phyloP scores from a whole-genome alignment of 2,797 vertebrate genomes.

The Manis pentadactyla region DNA sequence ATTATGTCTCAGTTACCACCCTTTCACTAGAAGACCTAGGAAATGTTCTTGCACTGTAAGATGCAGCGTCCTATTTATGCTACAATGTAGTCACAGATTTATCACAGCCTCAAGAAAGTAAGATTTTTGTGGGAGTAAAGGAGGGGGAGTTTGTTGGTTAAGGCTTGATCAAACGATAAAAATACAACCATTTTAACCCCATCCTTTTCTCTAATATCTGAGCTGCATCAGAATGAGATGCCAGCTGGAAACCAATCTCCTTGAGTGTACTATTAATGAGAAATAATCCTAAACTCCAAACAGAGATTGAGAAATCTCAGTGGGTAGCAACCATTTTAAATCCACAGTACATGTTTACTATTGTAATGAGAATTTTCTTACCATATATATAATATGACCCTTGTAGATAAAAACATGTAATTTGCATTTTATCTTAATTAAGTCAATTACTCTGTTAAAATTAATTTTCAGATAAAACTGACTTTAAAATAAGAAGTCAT shows the following conservation, averaged over 20 bases:
- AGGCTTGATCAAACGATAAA: conserved; percentile 20
- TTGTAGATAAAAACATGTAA: conserved; percentile 61
- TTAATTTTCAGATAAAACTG: conserved; percentile 71
- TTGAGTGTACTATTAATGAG: conserved; percentile 46
- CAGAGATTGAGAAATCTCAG: conserved; percentile 57
- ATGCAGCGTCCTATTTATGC: neutral
- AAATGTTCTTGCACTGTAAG: conserved; percentile 41
- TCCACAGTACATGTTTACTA: conserved; percentile 59
- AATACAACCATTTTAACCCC: conserved; percentile 44
- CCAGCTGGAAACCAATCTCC: conserved; percentile 47
- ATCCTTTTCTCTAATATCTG: conserved; percentile 35
- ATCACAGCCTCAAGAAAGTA: neutral
- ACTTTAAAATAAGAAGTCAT: conserved; percentile 68
- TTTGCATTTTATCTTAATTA: conserved; percentile 67
- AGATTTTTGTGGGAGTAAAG: neutral
- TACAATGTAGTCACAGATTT: neutral
- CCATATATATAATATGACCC: conserved; percentile 20
- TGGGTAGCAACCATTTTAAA: conserved; percentile 67
- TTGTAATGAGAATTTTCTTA: conserved; percentile 70
- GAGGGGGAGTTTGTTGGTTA: neutral
- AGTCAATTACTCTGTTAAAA: conserved; percentile 73
- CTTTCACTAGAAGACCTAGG: neutral
- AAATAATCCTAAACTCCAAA: conserved; percentile 74
- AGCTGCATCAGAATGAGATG: conserved; percentile 45
- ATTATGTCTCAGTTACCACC: neutral